Evolutionary conservation across 2,888 invertebrate genomes (phyloP).

Genomic region (Holacanthella duospinosa): DNA sequence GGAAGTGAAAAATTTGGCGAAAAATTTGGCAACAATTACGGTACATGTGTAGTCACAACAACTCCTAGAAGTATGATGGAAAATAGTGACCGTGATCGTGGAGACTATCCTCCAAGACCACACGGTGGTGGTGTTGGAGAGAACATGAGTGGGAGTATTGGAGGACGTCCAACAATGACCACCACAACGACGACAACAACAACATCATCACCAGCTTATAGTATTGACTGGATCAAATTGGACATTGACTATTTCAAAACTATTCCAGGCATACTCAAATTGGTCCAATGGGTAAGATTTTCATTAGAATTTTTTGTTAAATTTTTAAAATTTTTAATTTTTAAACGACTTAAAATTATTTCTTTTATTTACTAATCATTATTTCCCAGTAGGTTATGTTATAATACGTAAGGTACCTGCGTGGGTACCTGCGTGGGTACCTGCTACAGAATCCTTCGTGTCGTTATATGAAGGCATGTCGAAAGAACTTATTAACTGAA

Average conservation of each 20-base stretch:
- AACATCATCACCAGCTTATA: constrained; percentile 38
- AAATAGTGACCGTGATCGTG: not conserved
- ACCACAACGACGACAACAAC: constrained; percentile 38
- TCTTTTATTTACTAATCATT: not conserved
- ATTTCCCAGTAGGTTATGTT: too few relatives aligned
- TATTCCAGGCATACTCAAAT: constrained; percentile 68
- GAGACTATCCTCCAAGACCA: constrained; percentile 16
- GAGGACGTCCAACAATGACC: constrained; percentile 27
- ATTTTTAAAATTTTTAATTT: too few relatives aligned
- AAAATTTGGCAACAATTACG: too few relatives aligned
- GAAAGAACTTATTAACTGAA: too few relatives aligned
- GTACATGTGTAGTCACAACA: too few relatives aligned
- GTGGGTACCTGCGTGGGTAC: too few relatives aligned
- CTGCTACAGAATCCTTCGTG: too few relatives aligned
- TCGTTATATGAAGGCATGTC: too few relatives aligned
- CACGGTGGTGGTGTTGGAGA: constrained; percentile 6
- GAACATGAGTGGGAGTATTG: too few relatives aligned
- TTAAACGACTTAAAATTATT: not conserved
- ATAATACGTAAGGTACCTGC: too few relatives aligned
- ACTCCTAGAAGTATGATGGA: constrained; percentile 5
- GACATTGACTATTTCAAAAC: constrained; percentile 71
- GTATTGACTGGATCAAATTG: constrained; percentile 59
- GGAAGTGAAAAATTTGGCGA: too few relatives aligned
- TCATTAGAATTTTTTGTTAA: too few relatives aligned
- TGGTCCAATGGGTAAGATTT: constrained; percentile 72